Evolutionary conservation across 2,888 invertebrate species (phyloP).

Genomic region (Epistrophella euchroma): DNA sequence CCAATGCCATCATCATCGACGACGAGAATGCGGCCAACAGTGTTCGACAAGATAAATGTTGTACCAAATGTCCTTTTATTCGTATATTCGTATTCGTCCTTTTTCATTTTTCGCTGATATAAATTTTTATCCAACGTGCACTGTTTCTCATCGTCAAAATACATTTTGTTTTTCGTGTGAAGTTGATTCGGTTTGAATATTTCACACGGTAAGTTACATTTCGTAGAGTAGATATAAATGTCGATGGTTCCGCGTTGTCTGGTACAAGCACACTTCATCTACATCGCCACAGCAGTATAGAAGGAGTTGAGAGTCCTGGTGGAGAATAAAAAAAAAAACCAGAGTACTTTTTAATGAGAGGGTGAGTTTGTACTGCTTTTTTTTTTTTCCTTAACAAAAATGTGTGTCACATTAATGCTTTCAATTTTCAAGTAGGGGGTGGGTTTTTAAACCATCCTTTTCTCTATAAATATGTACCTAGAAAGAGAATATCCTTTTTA

Average conservation of each 20-base stretch:
- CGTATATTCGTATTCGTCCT: not conserved
- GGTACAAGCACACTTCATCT: constrained; percentile 7
- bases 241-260: constrained; percentile 37
- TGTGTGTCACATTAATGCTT: constrained; percentile 6
- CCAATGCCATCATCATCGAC: constrained; percentile 40
- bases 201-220: constrained; percentile 14
- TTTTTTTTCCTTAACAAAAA: not conserved
- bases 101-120: constrained; percentile 4
- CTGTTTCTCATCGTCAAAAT: constrained; percentile 8
- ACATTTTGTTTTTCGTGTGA: constrained; percentile 19
- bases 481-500: constrained; percentile 3
- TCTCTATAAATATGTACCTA: not conserved
- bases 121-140: not conserved
- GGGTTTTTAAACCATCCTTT: constrained; percentile 17
- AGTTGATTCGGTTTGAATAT: constrained; percentile 41
- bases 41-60: constrained; percentile 63
- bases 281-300: not conserved
- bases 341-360: constrained; percentile 44
- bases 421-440: not conserved
- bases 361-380: constrained; percentile 52
- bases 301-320: not conserved
- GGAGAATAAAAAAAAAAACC: not conserved
- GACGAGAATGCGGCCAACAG: constrained; percentile 38
- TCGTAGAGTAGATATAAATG: not conserved
- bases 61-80: constrained; percentile 12